phyloP scores from a whole-genome alignment of 2,113 vertebrate species.

The Rhea pennata region DNA sequence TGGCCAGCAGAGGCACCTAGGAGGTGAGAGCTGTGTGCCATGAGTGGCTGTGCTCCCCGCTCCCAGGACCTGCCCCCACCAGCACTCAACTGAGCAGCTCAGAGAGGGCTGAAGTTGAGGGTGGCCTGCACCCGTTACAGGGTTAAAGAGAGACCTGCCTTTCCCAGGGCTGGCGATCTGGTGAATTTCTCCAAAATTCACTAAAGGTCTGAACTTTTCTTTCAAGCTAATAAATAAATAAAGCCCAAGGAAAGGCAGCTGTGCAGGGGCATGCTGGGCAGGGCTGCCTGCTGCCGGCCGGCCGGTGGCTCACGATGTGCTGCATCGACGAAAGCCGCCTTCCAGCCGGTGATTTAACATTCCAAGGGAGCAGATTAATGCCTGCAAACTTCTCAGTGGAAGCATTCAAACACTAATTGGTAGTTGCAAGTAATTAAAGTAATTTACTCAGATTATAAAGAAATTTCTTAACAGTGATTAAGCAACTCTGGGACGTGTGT shows the following conservation, averaged over 20 bases:
- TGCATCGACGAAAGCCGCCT: slow-evolving; percentile 47
- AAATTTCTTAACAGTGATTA: slow-evolving; percentile 86
- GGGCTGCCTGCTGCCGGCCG: neutral
- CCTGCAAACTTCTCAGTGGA: slow-evolving; percentile 74
- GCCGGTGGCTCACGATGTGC: slow-evolving; percentile 31
- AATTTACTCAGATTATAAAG: slow-evolving; percentile 86
- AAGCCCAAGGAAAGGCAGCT: neutral
- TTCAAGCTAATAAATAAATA: neutral
- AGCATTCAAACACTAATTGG: slow-evolving; percentile 82
- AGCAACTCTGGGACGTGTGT: slow-evolving; percentile 78
- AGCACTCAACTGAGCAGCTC: neutral
- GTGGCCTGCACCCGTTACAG: fast-evolving
- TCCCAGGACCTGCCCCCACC: neutral
- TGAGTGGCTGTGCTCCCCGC: too few relatives aligned
- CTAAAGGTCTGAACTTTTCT: neutral
- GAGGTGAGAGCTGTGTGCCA: too few relatives aligned
- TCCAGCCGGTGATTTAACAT: slow-evolving; percentile 59
- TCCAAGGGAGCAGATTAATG: slow-evolving; percentile 71
- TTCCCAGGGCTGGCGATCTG: neutral
- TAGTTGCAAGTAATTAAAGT: slow-evolving; percentile 85
- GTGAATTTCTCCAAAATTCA: neutral
- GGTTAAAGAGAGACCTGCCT: neutral
- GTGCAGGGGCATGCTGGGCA: neutral
- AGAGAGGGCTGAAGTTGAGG: neutral
- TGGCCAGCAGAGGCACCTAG: too few relatives aligned